phyloP scores from a whole-genome alignment of 2,797 vertebrate genomes.

The Crenuchus spilurus region DNA sequence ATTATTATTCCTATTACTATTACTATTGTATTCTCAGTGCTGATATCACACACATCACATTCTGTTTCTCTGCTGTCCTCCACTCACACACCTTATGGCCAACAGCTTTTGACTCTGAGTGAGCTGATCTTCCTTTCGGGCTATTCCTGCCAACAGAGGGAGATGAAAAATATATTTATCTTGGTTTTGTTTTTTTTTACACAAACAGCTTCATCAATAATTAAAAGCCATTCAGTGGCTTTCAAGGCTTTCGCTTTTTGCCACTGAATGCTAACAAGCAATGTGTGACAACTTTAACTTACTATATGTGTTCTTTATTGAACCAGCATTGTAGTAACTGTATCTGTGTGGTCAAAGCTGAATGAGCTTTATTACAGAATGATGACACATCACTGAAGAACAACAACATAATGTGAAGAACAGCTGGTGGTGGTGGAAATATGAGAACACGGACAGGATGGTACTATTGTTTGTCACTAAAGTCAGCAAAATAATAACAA shows the following conservation, averaged over 20 bases:
- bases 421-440: neutral
- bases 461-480: too few species aligned
- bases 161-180: neutral
- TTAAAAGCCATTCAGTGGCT: neutral
- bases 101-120: constrained; percentile 86
- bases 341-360: neutral
- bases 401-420: neutral
- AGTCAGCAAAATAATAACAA: too few species aligned
- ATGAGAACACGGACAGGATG: too few species aligned
- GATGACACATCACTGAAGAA: neutral
- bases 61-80: neutral
- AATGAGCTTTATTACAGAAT: neutral
- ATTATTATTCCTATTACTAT: too few species aligned
- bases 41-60: too few species aligned
- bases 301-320: neutral
- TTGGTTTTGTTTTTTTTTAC: neutral
- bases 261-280: neutral
- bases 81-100: constrained; percentile 85
- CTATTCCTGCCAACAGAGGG: constrained; percentile 81
- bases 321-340: neutral
- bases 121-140: constrained; percentile 88
- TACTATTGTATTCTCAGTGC: too few species aligned
- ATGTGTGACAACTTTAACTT: too few species aligned
- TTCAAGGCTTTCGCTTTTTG: neutral
- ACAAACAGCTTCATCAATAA: neutral